A percentile compares a stretch with the other conserved stretches of the same genome.
These are phyloP conservation scores for Galaxias olidus DNA, from an alignment of 2,797 vertebrate genomes.

Conservation along the genomic window DNA sequence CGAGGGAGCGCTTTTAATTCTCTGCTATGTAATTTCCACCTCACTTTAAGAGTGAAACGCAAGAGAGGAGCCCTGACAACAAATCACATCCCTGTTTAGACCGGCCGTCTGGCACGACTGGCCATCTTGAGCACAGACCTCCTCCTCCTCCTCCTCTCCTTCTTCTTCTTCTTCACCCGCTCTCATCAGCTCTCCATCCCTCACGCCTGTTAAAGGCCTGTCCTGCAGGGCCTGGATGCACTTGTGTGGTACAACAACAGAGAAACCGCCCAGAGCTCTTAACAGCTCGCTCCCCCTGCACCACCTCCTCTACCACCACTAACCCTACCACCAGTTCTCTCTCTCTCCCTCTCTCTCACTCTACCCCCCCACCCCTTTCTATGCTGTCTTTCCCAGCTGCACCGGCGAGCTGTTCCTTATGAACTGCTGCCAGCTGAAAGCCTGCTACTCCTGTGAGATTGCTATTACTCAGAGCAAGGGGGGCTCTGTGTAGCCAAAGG, in stretches of 20 bases:
- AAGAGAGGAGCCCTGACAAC: conserved; percentile 65
- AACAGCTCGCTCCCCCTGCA: conserved; percentile 49
- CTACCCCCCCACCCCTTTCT: conserved; percentile 33
- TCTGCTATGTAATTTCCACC: conserved; percentile 65
- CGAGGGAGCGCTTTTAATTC: conserved; percentile 62
- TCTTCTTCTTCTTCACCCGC: conserved; percentile 43
- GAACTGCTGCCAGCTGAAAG: conserved; percentile 81
- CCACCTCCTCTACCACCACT: conserved; percentile 50
- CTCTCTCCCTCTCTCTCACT: conserved; percentile 43
- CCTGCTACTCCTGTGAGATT: conserved; percentile 80
- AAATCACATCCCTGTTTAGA: conserved; percentile 80
- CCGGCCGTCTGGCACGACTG: conserved; percentile 69
- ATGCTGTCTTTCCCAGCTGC: conserved; percentile 77
- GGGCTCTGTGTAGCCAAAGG: conserved; percentile 78
- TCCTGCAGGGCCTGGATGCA: conserved; percentile 81
- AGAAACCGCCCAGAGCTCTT: conserved; percentile 80
- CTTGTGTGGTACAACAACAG: conserved; percentile 83
- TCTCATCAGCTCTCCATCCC: conserved; percentile 73
- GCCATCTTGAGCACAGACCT: conserved; percentile 66
- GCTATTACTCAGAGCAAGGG: conserved; percentile 79
- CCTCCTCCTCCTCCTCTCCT: conserved; percentile 33
- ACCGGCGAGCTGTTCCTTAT: conserved; percentile 80
- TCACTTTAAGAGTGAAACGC: conserved; percentile 61
- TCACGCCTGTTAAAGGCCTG: conserved; percentile 80
- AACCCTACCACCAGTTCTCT: conserved; percentile 53